Conservation (phyloP, 2,113 vertebrate genomes). For the Climacteris rufus region DNA sequence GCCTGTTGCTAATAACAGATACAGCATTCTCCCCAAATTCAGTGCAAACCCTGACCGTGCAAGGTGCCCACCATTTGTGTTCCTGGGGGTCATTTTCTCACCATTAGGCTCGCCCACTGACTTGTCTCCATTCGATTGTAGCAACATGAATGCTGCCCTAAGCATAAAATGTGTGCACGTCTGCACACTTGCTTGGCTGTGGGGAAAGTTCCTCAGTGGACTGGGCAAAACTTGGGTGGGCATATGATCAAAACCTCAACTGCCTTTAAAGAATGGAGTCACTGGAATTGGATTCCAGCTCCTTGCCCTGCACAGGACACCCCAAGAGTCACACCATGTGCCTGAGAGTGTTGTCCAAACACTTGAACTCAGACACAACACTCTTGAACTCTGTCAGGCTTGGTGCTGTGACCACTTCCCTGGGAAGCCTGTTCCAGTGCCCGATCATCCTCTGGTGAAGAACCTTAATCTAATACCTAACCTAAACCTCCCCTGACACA, state of each 20-base stretch:
- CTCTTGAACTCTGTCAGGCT: neutral
- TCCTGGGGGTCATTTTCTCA: neutral
- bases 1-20: too few relatives aligned
- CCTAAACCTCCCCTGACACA: neutral
- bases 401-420: neutral
- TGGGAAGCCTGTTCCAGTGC: neutral
- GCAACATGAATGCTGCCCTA: rapidly evolving
- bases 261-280: neutral
- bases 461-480: neutral
- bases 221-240: neutral
- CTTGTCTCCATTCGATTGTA: rapidly evolving
- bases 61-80: rapidly evolving
- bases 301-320: neutral
- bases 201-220: neutral
- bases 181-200: neutral
- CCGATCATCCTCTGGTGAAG: neutral
- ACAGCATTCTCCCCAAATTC: neutral
- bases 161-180: neutral
- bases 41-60: neutral
- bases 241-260: neutral
- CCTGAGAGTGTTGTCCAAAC: neutral
- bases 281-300: neutral
- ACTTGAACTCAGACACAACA: neutral
- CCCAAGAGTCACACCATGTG: neutral
- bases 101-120: neutral